phyloP scores from a whole-genome alignment of 2,797 vertebrate genomes.

The Cetoscarus ocellatus region DNA sequence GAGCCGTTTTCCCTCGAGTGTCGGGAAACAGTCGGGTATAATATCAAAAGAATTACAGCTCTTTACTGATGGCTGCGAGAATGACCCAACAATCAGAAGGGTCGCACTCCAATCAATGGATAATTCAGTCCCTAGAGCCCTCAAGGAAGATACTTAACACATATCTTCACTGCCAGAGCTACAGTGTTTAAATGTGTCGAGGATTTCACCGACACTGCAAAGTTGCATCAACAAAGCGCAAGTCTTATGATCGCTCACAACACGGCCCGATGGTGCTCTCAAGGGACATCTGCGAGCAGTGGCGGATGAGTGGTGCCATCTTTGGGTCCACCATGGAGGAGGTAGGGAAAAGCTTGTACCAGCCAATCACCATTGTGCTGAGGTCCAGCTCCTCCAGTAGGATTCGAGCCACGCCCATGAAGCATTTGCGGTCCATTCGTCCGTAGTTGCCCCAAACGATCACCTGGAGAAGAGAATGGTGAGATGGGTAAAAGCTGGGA shows the following conservation, averaged over 20 bases:
- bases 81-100: slow-evolving; percentile 15
- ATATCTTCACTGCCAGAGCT: slow-evolving; percentile 19
- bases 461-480: slow-evolving; percentile 80
- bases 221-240: slow-evolving; percentile 21
- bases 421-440: slow-evolving; percentile 98
- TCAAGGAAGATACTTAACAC: slow-evolving; percentile 22
- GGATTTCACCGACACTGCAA: slow-evolving; percentile 29
- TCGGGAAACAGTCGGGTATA: slow-evolving; percentile 37
- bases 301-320: slow-evolving; percentile 94
- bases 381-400: slow-evolving; percentile 98
- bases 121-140: slow-evolving; percentile 25
- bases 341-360: slow-evolving; percentile 99
- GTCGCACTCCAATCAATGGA: slow-evolving; percentile 14
- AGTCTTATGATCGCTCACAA: slow-evolving; percentile 93
- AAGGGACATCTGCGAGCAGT: slow-evolving; percentile 98
- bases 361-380: slow-evolving; percentile 95
- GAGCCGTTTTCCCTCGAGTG: slow-evolving; percentile 44
- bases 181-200: slow-evolving; percentile 24
- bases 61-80: slow-evolving; percentile 37
- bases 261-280: slow-evolving; percentile 98
- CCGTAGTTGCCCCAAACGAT: slow-evolving; percentile 99
- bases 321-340: slow-evolving; percentile 99
- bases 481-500: background rate
- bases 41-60: slow-evolving; percentile 53
- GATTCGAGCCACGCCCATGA: slow-evolving; percentile 98